These are phyloP conservation scores for Strigamia crassipes DNA, from an alignment of 2,888 invertebrate genomes.

Conservation along the genomic window DNA sequence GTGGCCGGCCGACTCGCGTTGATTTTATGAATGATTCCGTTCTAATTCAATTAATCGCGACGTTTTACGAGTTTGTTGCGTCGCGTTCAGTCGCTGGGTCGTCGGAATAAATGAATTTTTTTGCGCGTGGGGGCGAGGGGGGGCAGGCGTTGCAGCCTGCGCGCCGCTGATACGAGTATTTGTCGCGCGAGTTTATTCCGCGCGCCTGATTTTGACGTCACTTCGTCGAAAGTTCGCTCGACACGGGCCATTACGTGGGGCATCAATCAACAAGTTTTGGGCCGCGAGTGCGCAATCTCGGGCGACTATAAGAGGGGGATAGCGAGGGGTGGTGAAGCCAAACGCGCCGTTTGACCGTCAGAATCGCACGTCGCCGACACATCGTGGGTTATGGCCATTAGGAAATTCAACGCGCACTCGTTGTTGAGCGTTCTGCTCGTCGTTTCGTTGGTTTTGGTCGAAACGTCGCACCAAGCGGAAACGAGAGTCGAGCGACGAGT, in stretches of 20 bases:
- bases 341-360: not conserved
- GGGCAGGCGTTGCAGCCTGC: not conserved
- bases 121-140: too few species aligned
- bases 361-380: not conserved
- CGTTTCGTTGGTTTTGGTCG: not conserved
- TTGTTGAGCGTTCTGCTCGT: not conserved
- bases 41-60: not conserved
- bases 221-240: not conserved
- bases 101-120: not conserved
- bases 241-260: not conserved
- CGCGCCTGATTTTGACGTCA: not conserved
- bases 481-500: not conserved
- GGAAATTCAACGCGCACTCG: not conserved
- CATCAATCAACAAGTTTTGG: constrained; percentile 2
- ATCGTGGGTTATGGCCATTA: not conserved
- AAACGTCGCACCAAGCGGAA: not conserved
- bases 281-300: not conserved
- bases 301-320: not conserved
- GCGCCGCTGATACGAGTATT: constrained; percentile 1
- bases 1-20: not conserved
- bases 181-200: not conserved
- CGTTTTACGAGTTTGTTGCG: not conserved
- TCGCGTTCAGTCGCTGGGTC: too few species aligned
- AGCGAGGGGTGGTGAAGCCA: not conserved
- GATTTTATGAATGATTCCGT: not conserved